A percentile compares a stretch with the other conserved stretches of the same genome.
These are phyloP conservation scores for Staurois parvus DNA, from an alignment of 2,797 vertebrate species.

Conservation along the genomic window DNA sequence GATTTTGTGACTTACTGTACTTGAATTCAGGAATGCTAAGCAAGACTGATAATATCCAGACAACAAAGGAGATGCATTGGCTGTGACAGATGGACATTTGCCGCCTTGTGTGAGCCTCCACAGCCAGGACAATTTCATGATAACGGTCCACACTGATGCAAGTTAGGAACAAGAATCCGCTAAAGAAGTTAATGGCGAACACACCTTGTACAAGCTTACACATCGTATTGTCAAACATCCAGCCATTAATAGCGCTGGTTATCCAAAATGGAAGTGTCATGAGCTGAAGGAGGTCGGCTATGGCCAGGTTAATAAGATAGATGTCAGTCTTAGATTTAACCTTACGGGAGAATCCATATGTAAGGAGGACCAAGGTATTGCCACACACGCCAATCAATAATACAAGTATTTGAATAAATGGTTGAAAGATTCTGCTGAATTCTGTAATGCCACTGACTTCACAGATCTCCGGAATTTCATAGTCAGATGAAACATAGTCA, in stretches of 20 bases:
- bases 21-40: conserved; percentile 86
- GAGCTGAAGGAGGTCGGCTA: conserved; percentile 88
- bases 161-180: conserved; percentile 88
- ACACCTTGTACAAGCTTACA: conserved; percentile 79
- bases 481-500: not conserved
- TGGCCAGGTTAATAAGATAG: conserved; percentile 87
- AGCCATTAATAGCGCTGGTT: conserved; percentile 70
- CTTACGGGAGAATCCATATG: conserved; percentile 76
- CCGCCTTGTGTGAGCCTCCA: conserved; percentile 70
- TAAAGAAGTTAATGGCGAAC: conserved; percentile 87
- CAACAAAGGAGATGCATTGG: conserved; percentile 66
- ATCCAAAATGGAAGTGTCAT: conserved; percentile 82
- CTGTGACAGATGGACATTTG: conserved; percentile 66
- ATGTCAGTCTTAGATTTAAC: conserved; percentile 82
- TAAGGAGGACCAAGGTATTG: conserved; percentile 87
- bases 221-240: conserved; percentile 71
- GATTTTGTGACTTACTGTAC: conserved; percentile 68
- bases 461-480: conserved; percentile 70
- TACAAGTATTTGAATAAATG: conserved; percentile 76
- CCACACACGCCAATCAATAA: conserved; percentile 81
- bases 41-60: conserved; percentile 79
- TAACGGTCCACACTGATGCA: conserved; percentile 92
- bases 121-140: conserved; percentile 80
- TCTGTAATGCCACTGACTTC: conserved; percentile 68
- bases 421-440: conserved; percentile 80